phyloP scores from a whole-genome alignment of 1,140 invertebrate genomes.

The Diorhabda carinulata region DNA sequence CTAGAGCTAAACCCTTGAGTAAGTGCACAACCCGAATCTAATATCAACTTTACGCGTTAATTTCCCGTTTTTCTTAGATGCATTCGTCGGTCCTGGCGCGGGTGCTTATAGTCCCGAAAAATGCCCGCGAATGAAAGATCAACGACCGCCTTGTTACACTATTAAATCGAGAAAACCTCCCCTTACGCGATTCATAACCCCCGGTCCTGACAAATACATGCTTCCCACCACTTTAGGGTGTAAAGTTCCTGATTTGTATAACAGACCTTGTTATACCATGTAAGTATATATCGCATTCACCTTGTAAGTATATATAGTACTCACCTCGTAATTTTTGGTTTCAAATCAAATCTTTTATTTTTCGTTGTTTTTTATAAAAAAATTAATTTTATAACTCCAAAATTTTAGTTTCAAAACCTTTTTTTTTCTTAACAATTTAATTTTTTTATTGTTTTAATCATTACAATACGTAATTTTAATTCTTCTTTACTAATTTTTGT shows the following conservation, averaged over 20 bases:
- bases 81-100: slow-evolving; percentile 52
- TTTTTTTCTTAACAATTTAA: too few relatives aligned
- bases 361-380: too few relatives aligned
- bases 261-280: slow-evolving; percentile 51
- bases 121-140: slow-evolving; percentile 49
- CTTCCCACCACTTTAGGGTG: slow-evolving; percentile 46
- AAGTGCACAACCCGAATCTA: background rate
- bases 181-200: slow-evolving; percentile 43
- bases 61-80: background rate
- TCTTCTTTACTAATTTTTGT: too few relatives aligned
- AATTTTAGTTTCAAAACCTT: too few relatives aligned
- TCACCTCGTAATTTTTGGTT: too few relatives aligned
- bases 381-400: too few relatives aligned
- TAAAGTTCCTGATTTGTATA: slow-evolving; percentile 44
- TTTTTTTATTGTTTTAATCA: too few relatives aligned
- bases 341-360: too few relatives aligned
- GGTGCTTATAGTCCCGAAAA: slow-evolving; percentile 53
- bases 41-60: too few relatives aligned
- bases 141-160: slow-evolving; percentile 53
- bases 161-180: slow-evolving; percentile 49
- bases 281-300: slow-evolving; percentile 22
- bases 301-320: too few relatives aligned
- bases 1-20: slow-evolving; percentile 34
- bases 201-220: slow-evolving; percentile 60
- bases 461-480: too few relatives aligned